A percentile compares a stretch with the other conserved stretches of the same genome.
Conservation (phyloP, 2,113 vertebrate species). For the Oophaga pumilio region DNA sequence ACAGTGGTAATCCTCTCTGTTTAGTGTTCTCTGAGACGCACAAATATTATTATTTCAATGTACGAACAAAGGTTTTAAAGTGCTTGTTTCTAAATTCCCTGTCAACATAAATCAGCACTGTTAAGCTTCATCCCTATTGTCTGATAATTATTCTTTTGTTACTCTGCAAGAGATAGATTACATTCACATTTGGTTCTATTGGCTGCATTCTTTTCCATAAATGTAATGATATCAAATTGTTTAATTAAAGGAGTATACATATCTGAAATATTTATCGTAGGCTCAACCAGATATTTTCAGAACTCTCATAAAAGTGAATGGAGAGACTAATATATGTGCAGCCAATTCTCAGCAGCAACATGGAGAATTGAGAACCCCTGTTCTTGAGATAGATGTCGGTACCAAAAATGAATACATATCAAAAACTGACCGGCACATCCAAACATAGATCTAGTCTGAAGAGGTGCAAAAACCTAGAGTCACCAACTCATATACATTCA, state of each 20-base stretch:
- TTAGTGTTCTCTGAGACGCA: background rate
- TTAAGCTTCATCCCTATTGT: background rate
- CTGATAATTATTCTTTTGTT: conserved; percentile 12
- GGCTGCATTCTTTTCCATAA: background rate
- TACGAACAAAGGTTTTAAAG: background rate
- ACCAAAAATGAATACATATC: too few relatives aligned
- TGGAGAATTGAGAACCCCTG: too few relatives aligned
- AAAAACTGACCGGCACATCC: too few relatives aligned
- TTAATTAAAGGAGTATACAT: background rate
- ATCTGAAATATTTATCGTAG: too few relatives aligned
- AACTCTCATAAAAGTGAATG: too few relatives aligned
- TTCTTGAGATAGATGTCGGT: too few relatives aligned
- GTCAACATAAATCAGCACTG: conserved; percentile 24
- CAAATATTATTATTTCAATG: conserved; percentile 39
- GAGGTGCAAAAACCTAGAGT: too few relatives aligned
- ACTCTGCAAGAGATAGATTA: background rate
- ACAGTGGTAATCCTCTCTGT: background rate
- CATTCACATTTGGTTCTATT: background rate
- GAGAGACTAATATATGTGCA: too few relatives aligned
- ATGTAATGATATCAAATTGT: background rate
- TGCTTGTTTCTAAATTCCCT: background rate
- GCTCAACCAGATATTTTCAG: too few relatives aligned
- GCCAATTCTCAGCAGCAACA: too few relatives aligned
- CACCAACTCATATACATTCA: too few relatives aligned
- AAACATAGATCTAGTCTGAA: too few relatives aligned